phyloP scores from a whole-genome alignment of 2,113 vertebrate species.

The Gymnogyps californianus region DNA sequence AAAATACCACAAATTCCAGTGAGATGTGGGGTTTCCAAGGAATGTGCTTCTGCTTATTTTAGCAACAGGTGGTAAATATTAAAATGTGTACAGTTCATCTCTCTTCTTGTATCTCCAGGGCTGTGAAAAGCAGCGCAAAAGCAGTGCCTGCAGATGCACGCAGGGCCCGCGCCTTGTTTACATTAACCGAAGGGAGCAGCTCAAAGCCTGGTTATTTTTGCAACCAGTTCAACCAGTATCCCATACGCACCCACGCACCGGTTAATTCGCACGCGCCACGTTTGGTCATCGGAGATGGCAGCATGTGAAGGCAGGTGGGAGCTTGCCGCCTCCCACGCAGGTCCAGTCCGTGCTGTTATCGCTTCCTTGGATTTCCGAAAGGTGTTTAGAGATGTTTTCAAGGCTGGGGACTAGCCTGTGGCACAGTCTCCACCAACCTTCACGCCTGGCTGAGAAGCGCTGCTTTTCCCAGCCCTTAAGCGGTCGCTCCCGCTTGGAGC shows the following conservation, averaged over 20 bases:
- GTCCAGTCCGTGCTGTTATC: fast-evolving
- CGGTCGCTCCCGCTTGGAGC: fast-evolving
- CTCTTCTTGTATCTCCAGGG: neutral
- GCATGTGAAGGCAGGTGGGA: neutral
- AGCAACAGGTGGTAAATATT: neutral
- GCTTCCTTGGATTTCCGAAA: neutral
- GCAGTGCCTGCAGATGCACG: neutral
- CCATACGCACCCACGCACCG: fast-evolving
- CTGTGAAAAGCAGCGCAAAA: neutral
- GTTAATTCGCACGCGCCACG: fast-evolving
- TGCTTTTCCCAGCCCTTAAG: neutral
- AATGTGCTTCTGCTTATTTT: slow-evolving; percentile 13
- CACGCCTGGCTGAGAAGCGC: neutral
- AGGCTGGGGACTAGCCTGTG: neutral
- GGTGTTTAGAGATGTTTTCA: neutral
- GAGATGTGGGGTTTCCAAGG: neutral
- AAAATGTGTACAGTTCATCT: neutral
- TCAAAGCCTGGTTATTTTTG: neutral
- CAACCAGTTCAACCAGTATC: slow-evolving; percentile 21
- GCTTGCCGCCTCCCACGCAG: neutral
- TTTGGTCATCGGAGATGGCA: neutral
- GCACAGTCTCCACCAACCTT: fast-evolving
- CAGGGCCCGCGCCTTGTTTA: neutral
- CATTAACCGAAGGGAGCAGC: neutral
- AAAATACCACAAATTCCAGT: slow-evolving; percentile 36